Base-by-base conservation (phyloP, 1,140 invertebrate genomes). In the Drosophila sp. region DNA sequence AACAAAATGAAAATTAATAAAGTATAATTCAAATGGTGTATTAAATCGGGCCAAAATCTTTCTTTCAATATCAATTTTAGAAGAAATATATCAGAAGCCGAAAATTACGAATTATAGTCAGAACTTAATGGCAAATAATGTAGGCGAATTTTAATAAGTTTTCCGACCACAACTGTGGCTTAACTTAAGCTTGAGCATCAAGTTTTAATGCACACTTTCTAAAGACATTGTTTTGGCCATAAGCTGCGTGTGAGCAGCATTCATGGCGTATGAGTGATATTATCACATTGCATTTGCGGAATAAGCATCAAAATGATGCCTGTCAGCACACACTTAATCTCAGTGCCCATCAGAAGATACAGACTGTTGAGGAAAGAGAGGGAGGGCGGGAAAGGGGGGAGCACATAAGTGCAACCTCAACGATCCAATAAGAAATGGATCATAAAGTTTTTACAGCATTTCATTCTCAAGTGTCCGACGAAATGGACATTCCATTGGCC, bases 371-470 rank as follows among this genome's bases (percentile, higher is more conserved):
- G 0, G 32, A 8, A 1, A 13, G 27, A 46, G 27, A 40, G 34
- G 25, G 32, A 7, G 18, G 1, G 4, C 5, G 8, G 7, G 29
- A 18, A 13, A 34, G 27, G 13, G 0, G 48, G 21, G 4, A 32
- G 14, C 18, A 29, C 7, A 8, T 32, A 9, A 29, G 13, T n/a
- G 11, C 14, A 29, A 13, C 36, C 41, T 18, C 51, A 46, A 34
- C 29, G 57, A 72, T 58, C 53, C 45, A 18, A 58, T 34, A 38
- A 29, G 18, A 21, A 76, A 50, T 48, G 54, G 65, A 36, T 69
- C 73, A 67, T 80, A 71, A 84, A 84, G 56, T 77, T 62, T 83
- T 84, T 77, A 84, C 72, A 71, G 57, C 80, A 63, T 48, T 71
- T 43, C 77, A 74, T 48, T 59, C 53, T 76, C 64, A 74, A 81